These are phyloP conservation scores for Pemphredon lugubris DNA, from an alignment of 2,888 invertebrate genomes.

Conservation along the genomic window DNA sequence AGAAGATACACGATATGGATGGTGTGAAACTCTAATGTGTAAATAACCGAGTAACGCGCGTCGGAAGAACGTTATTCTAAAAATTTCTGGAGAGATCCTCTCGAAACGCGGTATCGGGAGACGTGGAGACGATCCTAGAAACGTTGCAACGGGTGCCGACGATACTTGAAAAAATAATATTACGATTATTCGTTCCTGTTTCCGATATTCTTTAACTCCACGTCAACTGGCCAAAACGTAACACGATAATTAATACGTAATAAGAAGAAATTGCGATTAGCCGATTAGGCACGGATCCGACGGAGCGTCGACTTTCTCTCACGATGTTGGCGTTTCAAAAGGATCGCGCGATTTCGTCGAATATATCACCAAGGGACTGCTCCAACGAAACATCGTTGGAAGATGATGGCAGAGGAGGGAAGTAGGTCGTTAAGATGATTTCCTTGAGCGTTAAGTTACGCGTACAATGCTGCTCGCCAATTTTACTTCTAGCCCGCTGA, in stretches of 20 bases:
- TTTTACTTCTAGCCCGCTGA: no score
- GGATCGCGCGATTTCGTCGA: background rate
- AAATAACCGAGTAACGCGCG: no score
- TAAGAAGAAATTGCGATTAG: background rate
- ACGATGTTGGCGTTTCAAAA: no score
- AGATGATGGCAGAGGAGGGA: slow-evolving; percentile 2
- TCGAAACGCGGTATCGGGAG: slow-evolving; percentile 13
- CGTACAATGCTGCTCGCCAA: background rate
- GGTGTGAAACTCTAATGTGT: no score
- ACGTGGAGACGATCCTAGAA: slow-evolving; percentile 29
- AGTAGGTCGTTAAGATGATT: background rate
- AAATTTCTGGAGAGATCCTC: slow-evolving; percentile 37
- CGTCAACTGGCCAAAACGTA: slow-evolving; percentile 19
- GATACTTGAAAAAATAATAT: slow-evolving; percentile 25
- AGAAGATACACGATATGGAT: no score
- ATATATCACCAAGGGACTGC: background rate
- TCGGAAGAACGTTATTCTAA: no score
- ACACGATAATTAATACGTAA: slow-evolving; percentile 9
- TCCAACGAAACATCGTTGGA: background rate
- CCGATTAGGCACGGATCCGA: background rate
- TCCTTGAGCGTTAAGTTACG: background rate
- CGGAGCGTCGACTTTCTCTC: background rate
- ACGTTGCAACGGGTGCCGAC: slow-evolving; percentile 9
- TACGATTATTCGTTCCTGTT: slow-evolving; percentile 37
- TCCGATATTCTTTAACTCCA: slow-evolving; percentile 23